A percentile compares a stretch with the other conserved stretches of the same genome.
These are phyloP conservation scores for Hydropsyche betteni DNA, from an alignment of 2,888 invertebrate genomes.

Conservation along the genomic window DNA sequence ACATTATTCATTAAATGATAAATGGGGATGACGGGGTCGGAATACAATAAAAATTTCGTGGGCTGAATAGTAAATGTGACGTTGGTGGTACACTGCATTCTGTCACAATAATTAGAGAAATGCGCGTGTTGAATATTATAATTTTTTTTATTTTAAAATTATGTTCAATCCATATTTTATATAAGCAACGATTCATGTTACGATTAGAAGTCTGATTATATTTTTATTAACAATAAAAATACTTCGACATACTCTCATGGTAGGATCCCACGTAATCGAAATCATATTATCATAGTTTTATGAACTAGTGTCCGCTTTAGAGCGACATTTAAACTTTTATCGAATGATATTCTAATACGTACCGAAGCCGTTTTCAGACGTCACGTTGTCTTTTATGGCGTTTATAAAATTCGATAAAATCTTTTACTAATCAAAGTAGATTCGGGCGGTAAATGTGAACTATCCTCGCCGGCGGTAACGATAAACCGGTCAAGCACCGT, in stretches of 20 bases:
- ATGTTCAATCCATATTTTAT: no score
- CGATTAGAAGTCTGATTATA: no score
- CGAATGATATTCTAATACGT: slow-evolving; percentile 15
- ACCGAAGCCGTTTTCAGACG: background rate
- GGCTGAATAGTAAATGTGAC: slow-evolving; percentile 18
- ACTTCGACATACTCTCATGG: no score
- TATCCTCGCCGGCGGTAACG: slow-evolving; percentile 17
- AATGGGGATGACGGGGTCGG: slow-evolving; percentile 26
- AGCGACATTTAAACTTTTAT: slow-evolving; percentile 11
- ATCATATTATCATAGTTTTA: no score
- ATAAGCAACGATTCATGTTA: no score
- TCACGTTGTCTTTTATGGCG: slow-evolving; percentile 25
- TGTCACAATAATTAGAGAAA: slow-evolving; percentile 14
- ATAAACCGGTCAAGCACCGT: slow-evolving; percentile 5
- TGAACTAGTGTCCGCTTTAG: background rate
- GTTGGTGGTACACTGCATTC: background rate
- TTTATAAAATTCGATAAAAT: slow-evolving; percentile 24
- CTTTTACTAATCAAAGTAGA: slow-evolving; percentile 13
- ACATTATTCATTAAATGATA: slow-evolving; percentile 29
- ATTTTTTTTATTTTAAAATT: no score
- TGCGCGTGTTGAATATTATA: no score
- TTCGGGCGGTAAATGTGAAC: background rate
- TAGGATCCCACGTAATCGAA: no score
- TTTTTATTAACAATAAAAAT: no score
- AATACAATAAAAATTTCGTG: slow-evolving; percentile 22